These are phyloP conservation scores for Corvus moneduloides DNA, from an alignment of 2,113 vertebrate species.

Conservation along the genomic window DNA sequence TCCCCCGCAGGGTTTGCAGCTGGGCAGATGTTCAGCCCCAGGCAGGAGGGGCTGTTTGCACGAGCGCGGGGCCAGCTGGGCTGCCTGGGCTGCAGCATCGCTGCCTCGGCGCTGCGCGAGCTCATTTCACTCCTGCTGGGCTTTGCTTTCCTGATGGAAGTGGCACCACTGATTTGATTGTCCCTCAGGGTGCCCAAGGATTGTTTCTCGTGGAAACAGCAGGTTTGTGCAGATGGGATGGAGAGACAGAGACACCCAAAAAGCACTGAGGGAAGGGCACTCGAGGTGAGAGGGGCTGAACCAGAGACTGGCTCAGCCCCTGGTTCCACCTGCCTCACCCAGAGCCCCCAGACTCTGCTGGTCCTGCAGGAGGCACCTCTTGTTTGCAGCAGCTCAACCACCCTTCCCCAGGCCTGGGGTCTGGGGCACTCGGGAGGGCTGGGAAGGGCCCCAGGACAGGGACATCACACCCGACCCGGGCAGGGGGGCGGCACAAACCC, in stretches of 20 bases:
- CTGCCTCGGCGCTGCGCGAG: fast-evolving
- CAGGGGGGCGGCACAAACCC: not conserved
- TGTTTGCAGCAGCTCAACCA: not conserved
- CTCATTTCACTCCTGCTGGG: not conserved
- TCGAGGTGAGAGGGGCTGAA: not conserved
- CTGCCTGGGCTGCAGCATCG: fast-evolving
- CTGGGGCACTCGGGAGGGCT: not conserved
- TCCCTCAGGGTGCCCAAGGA: not conserved
- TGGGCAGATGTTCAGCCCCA: not conserved
- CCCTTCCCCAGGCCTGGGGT: not conserved
- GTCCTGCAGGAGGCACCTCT: not conserved
- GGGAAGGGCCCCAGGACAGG: not conserved
- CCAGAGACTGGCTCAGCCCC: not conserved
- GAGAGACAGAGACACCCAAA: not conserved
- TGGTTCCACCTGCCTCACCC: not conserved
- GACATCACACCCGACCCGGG: not conserved
- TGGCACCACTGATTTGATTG: not conserved
- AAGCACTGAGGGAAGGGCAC: not conserved
- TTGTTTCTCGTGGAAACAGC: not conserved
- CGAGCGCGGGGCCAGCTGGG: not conserved
- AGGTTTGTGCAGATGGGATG: not conserved
- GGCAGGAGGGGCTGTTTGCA: not conserved
- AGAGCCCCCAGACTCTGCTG: not conserved
- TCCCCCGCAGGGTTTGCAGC: not conserved
- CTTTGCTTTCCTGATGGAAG: not conserved